Evolutionary conservation across 1,140 invertebrate genomes (phyloP).

Genomic region (Calosoma granatense): DNA sequence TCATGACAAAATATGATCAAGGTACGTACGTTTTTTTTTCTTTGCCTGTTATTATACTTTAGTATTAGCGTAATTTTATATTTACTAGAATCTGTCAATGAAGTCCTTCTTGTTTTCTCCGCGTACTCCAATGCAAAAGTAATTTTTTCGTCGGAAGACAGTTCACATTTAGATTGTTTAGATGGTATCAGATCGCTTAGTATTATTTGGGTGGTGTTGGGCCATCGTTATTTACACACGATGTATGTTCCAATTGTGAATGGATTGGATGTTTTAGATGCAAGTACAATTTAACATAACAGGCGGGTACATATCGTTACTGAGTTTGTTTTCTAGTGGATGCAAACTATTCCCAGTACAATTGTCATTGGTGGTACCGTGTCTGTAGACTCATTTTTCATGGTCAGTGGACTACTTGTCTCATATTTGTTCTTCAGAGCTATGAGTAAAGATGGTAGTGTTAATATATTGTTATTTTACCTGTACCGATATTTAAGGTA

Average conservation of each 20-base stretch:
- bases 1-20: neutral
- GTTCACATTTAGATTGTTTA: slow-evolving; percentile 20
- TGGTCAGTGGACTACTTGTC: slow-evolving; percentile 41
- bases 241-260: slow-evolving; percentile 19
- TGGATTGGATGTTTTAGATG: slow-evolving; percentile 16
- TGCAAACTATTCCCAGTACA: slow-evolving; percentile 22
- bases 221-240: slow-evolving; percentile 27
- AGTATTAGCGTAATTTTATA: too few species aligned
- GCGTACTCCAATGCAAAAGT: neutral
- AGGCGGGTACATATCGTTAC: neutral
- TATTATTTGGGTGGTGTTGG: slow-evolving; percentile 33
- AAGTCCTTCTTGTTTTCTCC: neutral
- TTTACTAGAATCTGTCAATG: neutral
- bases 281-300: slow-evolving; percentile 5
- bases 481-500: slow-evolving; percentile 24
- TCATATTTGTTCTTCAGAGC: slow-evolving; percentile 36
- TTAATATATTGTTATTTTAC: slow-evolving; percentile 29
- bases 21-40: neutral
- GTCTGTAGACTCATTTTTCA: slow-evolving; percentile 37
- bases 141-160: neutral
- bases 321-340: slow-evolving; percentile 19
- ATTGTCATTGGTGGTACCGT: slow-evolving; percentile 25
- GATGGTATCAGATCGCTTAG: slow-evolving; percentile 34
- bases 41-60: neutral
- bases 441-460: slow-evolving; percentile 27